These are phyloP conservation scores for Beris morrisii DNA, from an alignment of 2,888 invertebrate genomes.

Conservation along the genomic window DNA sequence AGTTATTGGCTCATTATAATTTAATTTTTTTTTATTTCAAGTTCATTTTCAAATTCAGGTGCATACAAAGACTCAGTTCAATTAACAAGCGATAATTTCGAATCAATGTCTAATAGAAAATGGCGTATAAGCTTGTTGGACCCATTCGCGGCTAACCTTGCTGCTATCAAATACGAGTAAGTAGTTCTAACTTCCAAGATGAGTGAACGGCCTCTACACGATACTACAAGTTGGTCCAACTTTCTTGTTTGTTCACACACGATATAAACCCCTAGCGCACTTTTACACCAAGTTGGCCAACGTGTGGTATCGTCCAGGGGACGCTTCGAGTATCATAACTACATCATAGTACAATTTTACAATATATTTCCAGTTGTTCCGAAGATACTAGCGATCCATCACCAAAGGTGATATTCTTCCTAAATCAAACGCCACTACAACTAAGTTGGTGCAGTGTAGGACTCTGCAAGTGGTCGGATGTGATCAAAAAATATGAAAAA, in stretches of 20 bases:
- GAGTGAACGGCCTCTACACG: too few relatives aligned
- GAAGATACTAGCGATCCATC: constrained; percentile 17
- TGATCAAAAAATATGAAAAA: constrained; percentile 63
- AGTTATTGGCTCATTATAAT: neutral
- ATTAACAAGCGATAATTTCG: constrained; percentile 62
- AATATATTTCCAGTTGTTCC: constrained; percentile 15
- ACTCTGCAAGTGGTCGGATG: constrained; percentile 73
- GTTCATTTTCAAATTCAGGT: neutral
- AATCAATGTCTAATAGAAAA: constrained; percentile 59
- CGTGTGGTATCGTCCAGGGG: too few relatives aligned
- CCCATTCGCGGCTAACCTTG: constrained; percentile 74
- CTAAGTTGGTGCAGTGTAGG: constrained; percentile 74
- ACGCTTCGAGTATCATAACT: too few relatives aligned
- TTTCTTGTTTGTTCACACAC: too few relatives aligned
- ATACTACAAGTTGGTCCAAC: too few relatives aligned
- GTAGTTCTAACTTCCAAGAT: neutral
- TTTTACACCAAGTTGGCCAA: too few relatives aligned
- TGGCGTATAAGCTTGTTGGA: constrained; percentile 71
- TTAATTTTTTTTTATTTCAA: neutral
- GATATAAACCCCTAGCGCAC: too few relatives aligned
- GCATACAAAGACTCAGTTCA: constrained; percentile 13
- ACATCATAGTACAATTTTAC: too few relatives aligned
- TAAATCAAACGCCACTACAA: constrained; percentile 71
- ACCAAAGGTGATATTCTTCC: constrained; percentile 65
- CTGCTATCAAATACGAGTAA: constrained; percentile 73